phyloP scores from a whole-genome alignment of 2,888 invertebrate species.

The Julus scandinavius region DNA sequence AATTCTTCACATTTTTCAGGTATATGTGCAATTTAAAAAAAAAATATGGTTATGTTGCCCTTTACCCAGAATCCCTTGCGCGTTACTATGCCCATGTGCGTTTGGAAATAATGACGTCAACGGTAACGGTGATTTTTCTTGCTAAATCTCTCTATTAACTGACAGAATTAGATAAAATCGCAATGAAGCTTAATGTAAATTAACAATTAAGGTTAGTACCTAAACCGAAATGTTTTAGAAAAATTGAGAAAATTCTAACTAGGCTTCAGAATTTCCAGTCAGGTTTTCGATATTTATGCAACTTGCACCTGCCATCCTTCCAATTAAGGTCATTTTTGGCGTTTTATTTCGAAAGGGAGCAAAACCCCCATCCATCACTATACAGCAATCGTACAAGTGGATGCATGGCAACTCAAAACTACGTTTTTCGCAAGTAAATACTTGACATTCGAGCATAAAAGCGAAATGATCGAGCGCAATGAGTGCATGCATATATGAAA shows the following conservation, averaged over 20 bases:
- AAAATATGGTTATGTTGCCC: no score
- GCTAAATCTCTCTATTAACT: no score
- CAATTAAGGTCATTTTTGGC: conserved; percentile 15
- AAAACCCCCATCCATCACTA: conserved; percentile 26
- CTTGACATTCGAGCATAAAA: conserved; percentile 28
- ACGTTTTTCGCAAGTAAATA: conserved; percentile 29
- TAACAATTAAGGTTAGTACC: neutral
- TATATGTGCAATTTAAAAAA: no score
- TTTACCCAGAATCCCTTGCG: no score
- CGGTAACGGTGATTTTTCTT: no score
- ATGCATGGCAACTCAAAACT: neutral
- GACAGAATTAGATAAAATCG: no score
- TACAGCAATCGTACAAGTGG: conserved; percentile 23
- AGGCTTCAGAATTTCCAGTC: neutral
- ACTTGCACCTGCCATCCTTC: neutral
- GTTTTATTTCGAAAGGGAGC: conserved; percentile 24
- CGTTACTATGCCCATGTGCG: no score
- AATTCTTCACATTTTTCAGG: no score
- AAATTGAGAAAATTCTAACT: neutral
- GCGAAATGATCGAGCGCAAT: conserved; percentile 17
- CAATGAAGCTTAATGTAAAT: neutral
- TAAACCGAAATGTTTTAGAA: neutral
- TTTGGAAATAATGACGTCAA: no score
- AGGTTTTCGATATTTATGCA: conserved; percentile 12
- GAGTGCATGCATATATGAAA: conserved; percentile 28